Conservation (phyloP, 1,140 invertebrate genomes). For the Adoxophyes honmai region DNA sequence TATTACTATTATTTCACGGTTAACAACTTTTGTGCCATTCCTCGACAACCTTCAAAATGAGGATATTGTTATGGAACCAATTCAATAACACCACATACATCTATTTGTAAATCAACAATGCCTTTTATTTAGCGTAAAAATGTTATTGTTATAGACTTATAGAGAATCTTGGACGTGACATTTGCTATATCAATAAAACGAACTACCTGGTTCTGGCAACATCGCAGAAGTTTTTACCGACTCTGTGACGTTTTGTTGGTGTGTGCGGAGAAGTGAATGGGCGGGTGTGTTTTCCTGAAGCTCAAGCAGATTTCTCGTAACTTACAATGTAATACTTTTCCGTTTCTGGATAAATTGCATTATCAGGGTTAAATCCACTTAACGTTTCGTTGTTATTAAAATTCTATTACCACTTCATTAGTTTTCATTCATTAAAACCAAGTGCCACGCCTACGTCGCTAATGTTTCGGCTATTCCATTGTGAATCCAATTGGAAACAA, state of each 20-base stretch:
- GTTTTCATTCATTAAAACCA: constrained; percentile 18
- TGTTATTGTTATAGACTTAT: too few species aligned
- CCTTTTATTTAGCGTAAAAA: too few species aligned
- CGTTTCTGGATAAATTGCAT: not conserved
- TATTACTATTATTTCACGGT: too few species aligned
- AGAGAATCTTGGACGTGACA: too few species aligned
- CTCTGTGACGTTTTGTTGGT: constrained; percentile 3
- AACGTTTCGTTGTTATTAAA: not conserved
- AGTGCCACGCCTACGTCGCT: constrained; percentile 15
- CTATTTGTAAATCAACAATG: too few species aligned
- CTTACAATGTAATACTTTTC: not conserved
- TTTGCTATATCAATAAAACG: too few species aligned
- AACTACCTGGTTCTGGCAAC: too few species aligned
- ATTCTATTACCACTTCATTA: not conserved
- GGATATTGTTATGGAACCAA: constrained; percentile 8
- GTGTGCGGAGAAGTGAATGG: not conserved
- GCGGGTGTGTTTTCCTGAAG: constrained; percentile 11
- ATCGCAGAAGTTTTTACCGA: not conserved
- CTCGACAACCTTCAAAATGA: constrained; percentile 16
- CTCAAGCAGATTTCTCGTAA: constrained; percentile 7
- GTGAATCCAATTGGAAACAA: constrained; percentile 7
- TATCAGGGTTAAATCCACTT: not conserved
- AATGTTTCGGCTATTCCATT: not conserved
- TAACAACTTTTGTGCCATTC: too few species aligned
- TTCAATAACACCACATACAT: too few species aligned